Base-by-base conservation (phyloP, 2,888 invertebrate species). In the Ceriagrion tenellum region DNA sequence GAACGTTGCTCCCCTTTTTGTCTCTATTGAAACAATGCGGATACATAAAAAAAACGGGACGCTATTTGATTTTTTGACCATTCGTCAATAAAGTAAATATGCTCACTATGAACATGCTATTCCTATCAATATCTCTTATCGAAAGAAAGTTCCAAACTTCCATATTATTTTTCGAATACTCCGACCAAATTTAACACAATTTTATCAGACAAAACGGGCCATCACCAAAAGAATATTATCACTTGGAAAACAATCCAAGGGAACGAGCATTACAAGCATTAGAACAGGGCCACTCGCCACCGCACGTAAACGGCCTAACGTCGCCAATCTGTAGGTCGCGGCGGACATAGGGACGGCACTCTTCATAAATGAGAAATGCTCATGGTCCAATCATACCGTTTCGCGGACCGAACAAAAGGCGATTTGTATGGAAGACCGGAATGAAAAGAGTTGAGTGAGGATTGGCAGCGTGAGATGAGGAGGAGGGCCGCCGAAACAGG, bases 311-410 rank as follows among this genome's bases (percentile, higher is more conserved):
- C n/a, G 26, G 93, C 30, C 63, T n/a, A 69, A 93, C 47, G 69
- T 47, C 47, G 55, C 69, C 69, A 93, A n/a, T 69, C 91, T 40
- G 59, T 59, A 59, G 18, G 47, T 20, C 0, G n/a, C 91, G 63
- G 35, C 35, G 91, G 35, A 35, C 81, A 81, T 10, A 35, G 81
- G 35, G 30, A n/a, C 91, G 40, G 35, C 40, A 81, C 69, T 74
- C 47, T 6, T 69, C 69, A 69, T n/a, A 93, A 93, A 93, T 69
- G 93, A 74, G 69, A 93, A 93, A 93, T 74, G 93, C 69, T 47
- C 47, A 93, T 93, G 93, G 69, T 35, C 40, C 91, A 91, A 91
- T 91, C 59, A 91, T 91, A 40, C 91, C 63, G 59, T 59, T 59
- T 93, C 93, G 93, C 69, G 40, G 63, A 35, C 47, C 47, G 69